These are phyloP conservation scores for Sphecodes monilicornis DNA, from an alignment of 2,888 invertebrate genomes.

Conservation along the genomic window DNA sequence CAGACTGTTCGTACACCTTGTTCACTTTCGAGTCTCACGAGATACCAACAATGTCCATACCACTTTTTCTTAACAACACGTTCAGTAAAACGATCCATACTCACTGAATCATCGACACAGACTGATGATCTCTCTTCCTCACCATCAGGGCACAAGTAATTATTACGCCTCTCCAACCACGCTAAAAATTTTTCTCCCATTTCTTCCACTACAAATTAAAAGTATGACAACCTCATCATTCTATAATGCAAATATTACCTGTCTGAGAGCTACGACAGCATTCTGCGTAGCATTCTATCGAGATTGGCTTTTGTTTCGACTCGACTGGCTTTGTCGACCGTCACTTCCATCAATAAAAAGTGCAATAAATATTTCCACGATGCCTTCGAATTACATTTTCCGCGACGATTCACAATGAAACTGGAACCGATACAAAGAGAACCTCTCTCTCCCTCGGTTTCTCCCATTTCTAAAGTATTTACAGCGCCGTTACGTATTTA, in stretches of 20 bases:
- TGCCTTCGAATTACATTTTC: neutral
- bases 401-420: neutral
- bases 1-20: no score
- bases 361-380: constrained; percentile 1
- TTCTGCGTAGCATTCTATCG: neutral
- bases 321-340: neutral
- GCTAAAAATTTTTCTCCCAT: neutral
- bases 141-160: no score
- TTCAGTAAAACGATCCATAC: no score
- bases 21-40: no score
- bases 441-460: neutral
- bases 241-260: neutral
- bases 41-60: no score
- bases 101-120: no score
- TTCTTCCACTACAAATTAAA: neutral
- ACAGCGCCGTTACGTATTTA: neutral
- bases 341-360: neutral
- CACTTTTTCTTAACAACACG: no score
- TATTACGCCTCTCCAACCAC: no score
- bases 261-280: neutral
- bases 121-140: no score
- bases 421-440: neutral
- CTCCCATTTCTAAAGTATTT: neutral
- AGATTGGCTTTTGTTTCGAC: neutral
- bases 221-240: neutral